A percentile compares a stretch with the other conserved stretches of the same genome.
phyloP scores from a whole-genome alignment of 2,113 vertebrate genomes.

The Ondatra zibethicus region DNA sequence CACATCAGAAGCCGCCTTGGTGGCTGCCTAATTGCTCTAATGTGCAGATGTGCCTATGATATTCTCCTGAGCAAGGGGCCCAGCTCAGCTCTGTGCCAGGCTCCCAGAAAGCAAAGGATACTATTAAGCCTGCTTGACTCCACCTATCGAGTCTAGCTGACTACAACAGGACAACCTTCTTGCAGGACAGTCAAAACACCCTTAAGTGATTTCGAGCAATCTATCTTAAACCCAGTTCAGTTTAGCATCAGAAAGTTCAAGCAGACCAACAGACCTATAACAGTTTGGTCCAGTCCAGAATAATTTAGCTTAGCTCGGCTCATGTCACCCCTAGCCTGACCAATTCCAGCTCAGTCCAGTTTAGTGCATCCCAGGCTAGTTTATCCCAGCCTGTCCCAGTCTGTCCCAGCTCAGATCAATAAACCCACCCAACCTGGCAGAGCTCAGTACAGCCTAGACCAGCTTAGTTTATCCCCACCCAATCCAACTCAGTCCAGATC shows the following conservation, averaged over 20 bases:
- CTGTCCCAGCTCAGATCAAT: not conserved
- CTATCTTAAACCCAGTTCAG: not conserved
- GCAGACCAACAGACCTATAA: not conserved
- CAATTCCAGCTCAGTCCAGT: not conserved
- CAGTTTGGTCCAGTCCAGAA: no score
- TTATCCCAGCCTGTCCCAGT: no score
- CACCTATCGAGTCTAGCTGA: not conserved
- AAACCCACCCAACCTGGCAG: not conserved
- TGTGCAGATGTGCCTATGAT: fast-evolving
- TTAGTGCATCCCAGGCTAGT: no score
- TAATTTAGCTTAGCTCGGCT: fast-evolving
- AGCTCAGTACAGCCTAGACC: not conserved
- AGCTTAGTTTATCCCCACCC: not conserved
- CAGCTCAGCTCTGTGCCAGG: not conserved
- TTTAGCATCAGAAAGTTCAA: not conserved
- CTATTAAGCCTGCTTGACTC: fast-evolving
- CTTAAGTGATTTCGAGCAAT: not conserved
- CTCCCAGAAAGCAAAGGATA: not conserved
- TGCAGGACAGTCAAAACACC: not conserved
- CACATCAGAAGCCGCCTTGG: not conserved
- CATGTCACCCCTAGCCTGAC: no score
- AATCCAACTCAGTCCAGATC: not conserved
- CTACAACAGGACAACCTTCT: not conserved
- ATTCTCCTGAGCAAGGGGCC: fast-evolving
- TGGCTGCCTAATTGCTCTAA: not conserved